Evolutionary conservation across 2,888 invertebrate species (phyloP).

Genomic region (Aquatica leii): DNA sequence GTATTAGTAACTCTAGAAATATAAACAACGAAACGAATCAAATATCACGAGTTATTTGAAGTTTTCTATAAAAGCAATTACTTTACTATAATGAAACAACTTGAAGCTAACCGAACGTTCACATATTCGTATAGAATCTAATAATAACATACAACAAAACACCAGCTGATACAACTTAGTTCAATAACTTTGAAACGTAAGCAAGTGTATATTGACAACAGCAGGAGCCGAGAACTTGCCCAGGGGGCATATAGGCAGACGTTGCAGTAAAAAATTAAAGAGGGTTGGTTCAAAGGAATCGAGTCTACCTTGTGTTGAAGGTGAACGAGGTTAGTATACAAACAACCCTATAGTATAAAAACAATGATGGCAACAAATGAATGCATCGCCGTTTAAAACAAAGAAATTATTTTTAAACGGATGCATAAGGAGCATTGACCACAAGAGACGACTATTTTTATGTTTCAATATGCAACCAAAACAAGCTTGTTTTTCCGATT

Average conservation of each 20-base stretch:
- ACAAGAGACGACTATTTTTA: constrained; percentile 5
- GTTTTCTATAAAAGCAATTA: no score
- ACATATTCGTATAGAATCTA: no score
- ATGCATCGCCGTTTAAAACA: constrained; percentile 20
- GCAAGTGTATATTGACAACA: constrained; percentile 45
- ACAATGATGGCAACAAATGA: constrained; percentile 21
- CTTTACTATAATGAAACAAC: no score
- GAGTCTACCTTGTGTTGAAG: constrained; percentile 28
- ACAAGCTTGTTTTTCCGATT: constrained; percentile 5
- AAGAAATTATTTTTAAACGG: constrained; percentile 32
- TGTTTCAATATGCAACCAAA: constrained; percentile 5
- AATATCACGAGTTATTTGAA: no score
- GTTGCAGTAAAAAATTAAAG: constrained; percentile 14
- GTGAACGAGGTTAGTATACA: constrained; percentile 21
- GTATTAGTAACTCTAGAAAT: no score
- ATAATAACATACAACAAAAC: constrained; percentile 6
- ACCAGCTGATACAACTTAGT: constrained; percentile 4
- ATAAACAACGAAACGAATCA: no score
- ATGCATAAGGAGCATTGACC: constrained; percentile 21
- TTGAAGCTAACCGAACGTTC: no score
- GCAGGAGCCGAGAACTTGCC: constrained; percentile 46
- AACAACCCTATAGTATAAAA: constrained; percentile 19
- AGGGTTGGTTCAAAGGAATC: constrained; percentile 23
- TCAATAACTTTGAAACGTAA: constrained; percentile 14
- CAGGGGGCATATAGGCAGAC: constrained; percentile 9